Conservation (phyloP, 2,888 invertebrate species). For the Chrysina gloriosa region DNA sequence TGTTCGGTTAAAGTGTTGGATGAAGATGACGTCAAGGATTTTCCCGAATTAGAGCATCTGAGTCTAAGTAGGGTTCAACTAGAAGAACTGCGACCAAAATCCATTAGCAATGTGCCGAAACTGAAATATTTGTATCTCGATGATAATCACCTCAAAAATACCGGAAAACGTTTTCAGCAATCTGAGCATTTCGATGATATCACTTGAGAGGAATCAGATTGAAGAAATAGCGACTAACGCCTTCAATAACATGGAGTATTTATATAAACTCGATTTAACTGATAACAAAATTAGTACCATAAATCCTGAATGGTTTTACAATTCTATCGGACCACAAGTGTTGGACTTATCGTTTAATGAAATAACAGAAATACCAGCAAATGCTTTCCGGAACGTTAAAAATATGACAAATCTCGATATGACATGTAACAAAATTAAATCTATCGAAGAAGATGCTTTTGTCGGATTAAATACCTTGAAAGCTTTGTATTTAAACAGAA, state of each 20-base stretch:
- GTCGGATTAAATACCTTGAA: neutral
- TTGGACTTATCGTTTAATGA: neutral
- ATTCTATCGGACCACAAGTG: neutral
- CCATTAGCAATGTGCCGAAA: neutral
- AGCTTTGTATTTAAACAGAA: neutral
- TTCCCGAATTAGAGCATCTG: neutral
- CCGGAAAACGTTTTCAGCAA: neutral
- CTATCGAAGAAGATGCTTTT: neutral
- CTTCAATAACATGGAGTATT: neutral
- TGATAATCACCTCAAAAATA: neutral
- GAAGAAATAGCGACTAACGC: neutral
- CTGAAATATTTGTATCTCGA: neutral
- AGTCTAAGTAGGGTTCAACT: neutral
- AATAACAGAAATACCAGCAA: neutral
- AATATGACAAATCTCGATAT: neutral
- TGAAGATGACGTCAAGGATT: neutral
- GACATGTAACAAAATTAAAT: neutral
- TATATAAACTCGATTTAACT: neutral
- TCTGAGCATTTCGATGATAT: neutral
- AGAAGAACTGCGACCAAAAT: neutral
- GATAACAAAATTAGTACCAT: neutral
- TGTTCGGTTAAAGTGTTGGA: neutral
- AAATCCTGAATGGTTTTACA: neutral
- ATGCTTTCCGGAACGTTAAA: conserved; percentile 3
- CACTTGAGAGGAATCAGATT: neutral